These are phyloP conservation scores for Scrobipalpa costella DNA, from an alignment of 2,888 invertebrate genomes.

Conservation along the genomic window DNA sequence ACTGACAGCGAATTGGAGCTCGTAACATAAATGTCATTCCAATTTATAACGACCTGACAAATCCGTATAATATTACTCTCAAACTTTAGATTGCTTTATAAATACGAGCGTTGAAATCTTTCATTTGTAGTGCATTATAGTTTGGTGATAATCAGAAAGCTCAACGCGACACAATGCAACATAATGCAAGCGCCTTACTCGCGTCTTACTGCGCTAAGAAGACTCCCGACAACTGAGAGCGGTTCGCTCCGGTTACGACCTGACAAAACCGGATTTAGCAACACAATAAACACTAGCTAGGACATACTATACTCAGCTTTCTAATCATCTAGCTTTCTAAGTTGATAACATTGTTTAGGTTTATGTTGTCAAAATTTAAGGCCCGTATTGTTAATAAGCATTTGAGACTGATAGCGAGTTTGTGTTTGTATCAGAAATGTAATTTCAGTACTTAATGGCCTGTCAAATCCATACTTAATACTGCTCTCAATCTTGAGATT, in stretches of 20 bases:
- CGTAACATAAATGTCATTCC: too few relatives aligned
- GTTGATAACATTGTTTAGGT: too few relatives aligned
- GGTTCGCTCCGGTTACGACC: constrained; percentile 6
- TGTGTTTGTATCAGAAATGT: too few relatives aligned
- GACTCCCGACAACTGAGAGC: not conserved
- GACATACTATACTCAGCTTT: not conserved
- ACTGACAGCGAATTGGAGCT: too few relatives aligned
- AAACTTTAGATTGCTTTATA: too few relatives aligned
- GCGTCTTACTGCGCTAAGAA: not conserved
- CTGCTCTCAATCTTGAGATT: too few relatives aligned
- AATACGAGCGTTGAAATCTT: too few relatives aligned
- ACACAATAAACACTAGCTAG: constrained; percentile 6
- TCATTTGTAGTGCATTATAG: not conserved
- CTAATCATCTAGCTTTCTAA: constrained; percentile 4
- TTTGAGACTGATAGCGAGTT: too few relatives aligned
- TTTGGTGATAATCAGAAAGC: constrained; percentile 5
- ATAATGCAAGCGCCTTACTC: constrained; percentile 7
- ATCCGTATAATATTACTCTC: too few relatives aligned
- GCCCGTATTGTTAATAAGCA: not conserved
- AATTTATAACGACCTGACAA: too few relatives aligned
- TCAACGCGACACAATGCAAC: not conserved
- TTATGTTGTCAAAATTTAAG: not conserved
- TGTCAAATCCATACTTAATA: too few relatives aligned
- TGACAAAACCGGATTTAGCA: constrained; percentile 7
- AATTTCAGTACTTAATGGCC: too few relatives aligned